A percentile compares a stretch with the other conserved stretches of the same genome.
phyloP scores from a whole-genome alignment of 2,797 vertebrate species.

The Lemur catta region DNA sequence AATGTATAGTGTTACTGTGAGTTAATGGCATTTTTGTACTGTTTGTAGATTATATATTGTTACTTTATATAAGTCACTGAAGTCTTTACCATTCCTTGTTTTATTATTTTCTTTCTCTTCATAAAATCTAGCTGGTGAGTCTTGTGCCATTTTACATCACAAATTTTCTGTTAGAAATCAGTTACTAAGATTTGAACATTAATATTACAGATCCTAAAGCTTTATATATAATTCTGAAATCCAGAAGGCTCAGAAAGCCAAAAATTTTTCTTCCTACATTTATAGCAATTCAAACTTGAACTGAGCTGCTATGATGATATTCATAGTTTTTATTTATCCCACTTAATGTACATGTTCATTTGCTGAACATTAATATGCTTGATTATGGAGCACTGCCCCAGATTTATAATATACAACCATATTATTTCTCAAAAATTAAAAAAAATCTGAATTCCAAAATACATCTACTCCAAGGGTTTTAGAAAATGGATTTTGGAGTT shows the following conservation, averaged over 20 bases:
- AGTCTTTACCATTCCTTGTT: background rate
- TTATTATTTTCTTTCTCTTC: constrained; percentile 10
- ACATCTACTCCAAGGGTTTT: background rate
- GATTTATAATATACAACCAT: background rate
- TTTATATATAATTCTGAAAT: background rate
- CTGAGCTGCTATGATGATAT: background rate
- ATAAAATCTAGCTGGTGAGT: constrained; percentile 10
- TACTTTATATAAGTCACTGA: constrained; percentile 10
- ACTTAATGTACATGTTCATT: background rate
- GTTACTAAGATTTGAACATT: constrained; percentile 24
- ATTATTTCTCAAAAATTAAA: background rate
- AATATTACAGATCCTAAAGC: background rate
- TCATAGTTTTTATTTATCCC: constrained; percentile 11
- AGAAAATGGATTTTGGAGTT: background rate
- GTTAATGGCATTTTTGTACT: constrained; percentile 7
- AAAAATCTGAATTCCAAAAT: constrained; percentile 38
- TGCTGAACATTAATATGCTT: background rate
- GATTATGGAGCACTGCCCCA: background rate
- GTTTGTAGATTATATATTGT: background rate
- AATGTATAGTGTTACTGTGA: background rate
- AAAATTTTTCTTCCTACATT: background rate
- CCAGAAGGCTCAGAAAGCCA: background rate
- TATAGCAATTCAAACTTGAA: background rate
- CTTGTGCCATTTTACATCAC: constrained; percentile 7
- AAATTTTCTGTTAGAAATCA: constrained; percentile 36